Evolutionary conservation across 2,797 vertebrate genomes (phyloP).

Genomic region (Pygocentrus nattereri): DNA sequence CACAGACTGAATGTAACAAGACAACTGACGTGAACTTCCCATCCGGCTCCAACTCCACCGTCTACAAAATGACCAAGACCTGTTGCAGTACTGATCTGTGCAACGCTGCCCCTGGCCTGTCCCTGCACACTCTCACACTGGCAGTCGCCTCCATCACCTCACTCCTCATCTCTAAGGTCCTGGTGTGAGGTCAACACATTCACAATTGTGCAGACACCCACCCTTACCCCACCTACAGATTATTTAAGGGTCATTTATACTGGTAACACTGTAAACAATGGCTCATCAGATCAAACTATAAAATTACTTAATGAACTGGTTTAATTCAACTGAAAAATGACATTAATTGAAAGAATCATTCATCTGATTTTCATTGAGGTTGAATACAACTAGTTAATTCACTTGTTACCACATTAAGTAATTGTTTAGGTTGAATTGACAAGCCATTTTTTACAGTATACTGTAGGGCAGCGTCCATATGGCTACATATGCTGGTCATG

Average conservation of each 20-base stretch:
- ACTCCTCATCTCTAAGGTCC: conserved; percentile 61
- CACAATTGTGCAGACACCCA: background rate
- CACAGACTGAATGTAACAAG: conserved; percentile 48
- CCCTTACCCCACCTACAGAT: background rate
- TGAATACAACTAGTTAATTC: too few relatives aligned
- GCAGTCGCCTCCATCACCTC: conserved; percentile 61
- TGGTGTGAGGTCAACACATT: conserved; percentile 60
- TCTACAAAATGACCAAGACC: conserved; percentile 67
- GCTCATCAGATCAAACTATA: too few relatives aligned
- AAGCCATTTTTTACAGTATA: too few relatives aligned
- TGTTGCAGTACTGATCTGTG: conserved; percentile 76
- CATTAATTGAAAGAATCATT: too few relatives aligned
- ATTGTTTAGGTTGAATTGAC: too few relatives aligned
- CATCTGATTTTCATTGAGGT: too few relatives aligned
- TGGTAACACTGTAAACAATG: background rate
- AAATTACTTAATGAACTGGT: too few relatives aligned
- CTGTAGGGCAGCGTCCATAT: too few relatives aligned
- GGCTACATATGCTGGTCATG: too few relatives aligned
- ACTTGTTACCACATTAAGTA: too few relatives aligned
- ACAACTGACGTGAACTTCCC: background rate
- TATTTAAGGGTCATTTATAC: background rate
- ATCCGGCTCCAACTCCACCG: fast-evolving
- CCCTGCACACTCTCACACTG: conserved; percentile 59
- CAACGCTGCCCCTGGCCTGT: conserved; percentile 65
- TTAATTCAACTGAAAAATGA: too few relatives aligned